Evolutionary conservation across 2,888 invertebrate species (phyloP).

Genomic region (Glaucopsyche alexis): DNA sequence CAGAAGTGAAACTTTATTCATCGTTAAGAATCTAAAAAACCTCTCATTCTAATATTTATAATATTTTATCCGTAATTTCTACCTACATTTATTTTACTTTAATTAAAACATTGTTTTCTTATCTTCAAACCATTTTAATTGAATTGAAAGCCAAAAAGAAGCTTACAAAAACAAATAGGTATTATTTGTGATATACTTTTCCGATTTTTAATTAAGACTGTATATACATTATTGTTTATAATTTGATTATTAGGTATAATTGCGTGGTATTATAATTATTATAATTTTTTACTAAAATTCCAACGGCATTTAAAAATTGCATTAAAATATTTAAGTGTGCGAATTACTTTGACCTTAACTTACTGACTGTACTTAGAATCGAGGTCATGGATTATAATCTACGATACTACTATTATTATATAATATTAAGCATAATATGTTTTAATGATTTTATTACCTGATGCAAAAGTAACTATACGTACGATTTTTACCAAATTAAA

Average conservation of each 20-base stretch:
- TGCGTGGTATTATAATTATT: neutral
- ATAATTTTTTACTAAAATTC: slow-evolving; percentile 6
- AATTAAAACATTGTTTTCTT: neutral
- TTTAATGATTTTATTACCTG: neutral
- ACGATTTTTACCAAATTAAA: neutral
- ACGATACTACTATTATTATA: neutral
- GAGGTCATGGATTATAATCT: neutral
- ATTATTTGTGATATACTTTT: slow-evolving; percentile 27
- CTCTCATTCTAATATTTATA: neutral
- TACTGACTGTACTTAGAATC: neutral
- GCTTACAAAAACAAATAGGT: slow-evolving; percentile 17
- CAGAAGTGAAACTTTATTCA: no score
- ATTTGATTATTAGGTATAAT: slow-evolving; percentile 10
- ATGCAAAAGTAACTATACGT: neutral
- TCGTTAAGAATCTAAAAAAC: no score
- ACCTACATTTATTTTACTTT: neutral
- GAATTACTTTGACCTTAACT: neutral
- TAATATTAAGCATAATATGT: neutral
- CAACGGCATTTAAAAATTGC: slow-evolving; percentile 16
- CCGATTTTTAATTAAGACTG: slow-evolving; percentile 24
- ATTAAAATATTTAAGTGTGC: neutral
- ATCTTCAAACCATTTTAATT: neutral
- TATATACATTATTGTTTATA: slow-evolving; percentile 27
- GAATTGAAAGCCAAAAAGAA: slow-evolving; percentile 22
- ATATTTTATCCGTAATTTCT: neutral